Evolutionary conservation across 2,113 vertebrate species (phyloP), one percentile per base, ranked within the genome.

Genomic region (Dromaius novaehollandiae): DNA sequence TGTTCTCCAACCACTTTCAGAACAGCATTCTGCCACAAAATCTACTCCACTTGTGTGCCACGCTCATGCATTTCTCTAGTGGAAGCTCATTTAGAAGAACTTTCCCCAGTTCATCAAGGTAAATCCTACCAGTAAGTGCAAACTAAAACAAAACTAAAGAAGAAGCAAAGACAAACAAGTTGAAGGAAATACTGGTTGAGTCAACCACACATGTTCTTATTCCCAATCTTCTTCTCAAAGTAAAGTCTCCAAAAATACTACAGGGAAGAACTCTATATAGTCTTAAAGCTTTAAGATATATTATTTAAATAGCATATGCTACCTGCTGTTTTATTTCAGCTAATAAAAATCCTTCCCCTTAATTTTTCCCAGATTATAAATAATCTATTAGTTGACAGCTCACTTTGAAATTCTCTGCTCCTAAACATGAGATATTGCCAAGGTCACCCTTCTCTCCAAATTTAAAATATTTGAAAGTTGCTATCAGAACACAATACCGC

Each of bases 11-110:
- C 11, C n/a, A 69, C 24, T 32, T 68, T 21, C 38, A 70, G 34
- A 9, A 51, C 28, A 61, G 22, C 28, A 9, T 12, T 83, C 20
- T 58, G 63, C 73, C 55, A 81, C 64, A 13, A 66, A 58, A 82
- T 40, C 34, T 77, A 42, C 32, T 21, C 58, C 30, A 63, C 8
- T 2, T 36, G 36, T 0, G 40, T 0, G 1, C 55, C 11, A 61
- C 2, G 3, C 25, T 61, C 38, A 18, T 24, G 48, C n/a, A 51
- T 14, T 55, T n/a, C 17, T 73, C 25, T 34, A 46, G 19, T 53
- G 42, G 63, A 76, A 78, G 36, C 10, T 26, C 38, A 38, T 66
- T 66, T 44, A 63, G 22, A 74, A 15, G 4, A 81, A 6, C 51
- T 24, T 89, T 63, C 12, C 17, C 24, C 1, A 1, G 36, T 63